Evolutionary conservation across 2,797 vertebrate species (phyloP), one percentile per base, ranked within the genome.

Genomic region (Thalassophryne amazonica): DNA sequence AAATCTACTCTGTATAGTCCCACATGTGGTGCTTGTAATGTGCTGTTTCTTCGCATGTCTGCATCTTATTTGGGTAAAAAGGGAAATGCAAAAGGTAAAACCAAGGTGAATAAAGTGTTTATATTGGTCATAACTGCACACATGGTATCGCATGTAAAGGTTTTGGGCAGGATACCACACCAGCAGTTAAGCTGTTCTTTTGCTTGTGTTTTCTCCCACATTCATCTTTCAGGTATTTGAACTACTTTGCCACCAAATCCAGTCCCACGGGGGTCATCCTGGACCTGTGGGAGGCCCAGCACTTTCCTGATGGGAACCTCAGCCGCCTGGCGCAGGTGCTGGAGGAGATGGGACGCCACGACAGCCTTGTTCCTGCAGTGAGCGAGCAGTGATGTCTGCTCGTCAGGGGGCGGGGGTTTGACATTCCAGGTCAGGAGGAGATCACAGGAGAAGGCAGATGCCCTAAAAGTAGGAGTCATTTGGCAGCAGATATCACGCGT

Each of bases 221-320:
- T 16, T 53, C 12, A 2, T 41, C 24, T 9, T 32, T 2, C 84
- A 99, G 97, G 87, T 99, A 99, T 85, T 90, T 99, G 53, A 99
- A 99, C 88, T 99, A 99, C 87, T 99, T 98, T 78, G 96, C 96
- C 73, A 99, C 96, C 4, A 99, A 99, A 88, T 96, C 97, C 0
- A 99, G 94, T 75, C 97, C 97, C 0, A 99, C 97, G 0, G 97
- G 97, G 0, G 97, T 99, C 53, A 98, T 99, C 78, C 80, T 99
- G 85, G 97, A 99, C 88, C 90, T 99, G 23, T 99, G 96, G 97
- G 97, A 99, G 88, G 95, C 95, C 18, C 96, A 97, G 83, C 96
- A 99, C 88, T 99, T 97, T 78, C 95, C 96, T 0, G 97, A 98
- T 0, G 96, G 97, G 57, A 98, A 97, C 82, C 91, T 99, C 64